These are phyloP conservation scores for Gambusia affinis DNA, from an alignment of 2,113 vertebrate genomes.

Conservation along the genomic window DNA sequence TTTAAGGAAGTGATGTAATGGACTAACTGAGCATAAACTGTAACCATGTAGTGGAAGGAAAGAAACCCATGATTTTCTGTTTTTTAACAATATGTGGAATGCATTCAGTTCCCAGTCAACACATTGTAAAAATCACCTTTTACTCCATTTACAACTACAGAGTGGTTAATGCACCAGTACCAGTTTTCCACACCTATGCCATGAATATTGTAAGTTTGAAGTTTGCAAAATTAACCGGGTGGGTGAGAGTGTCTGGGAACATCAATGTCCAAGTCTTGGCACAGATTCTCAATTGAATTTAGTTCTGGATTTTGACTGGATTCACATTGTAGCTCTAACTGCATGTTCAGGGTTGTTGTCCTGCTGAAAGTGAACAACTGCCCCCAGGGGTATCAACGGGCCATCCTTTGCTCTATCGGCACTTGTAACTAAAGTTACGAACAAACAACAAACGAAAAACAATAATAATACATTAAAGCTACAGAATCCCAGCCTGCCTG, in stretches of 20 bases:
- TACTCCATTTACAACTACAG: no score
- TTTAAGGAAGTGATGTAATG: not conserved
- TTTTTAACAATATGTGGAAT: not conserved
- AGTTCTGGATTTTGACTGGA: no score
- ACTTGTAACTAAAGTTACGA: not conserved
- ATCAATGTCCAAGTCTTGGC: no score
- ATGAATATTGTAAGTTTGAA: no score
- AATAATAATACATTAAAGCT: not conserved
- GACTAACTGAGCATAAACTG: not conserved
- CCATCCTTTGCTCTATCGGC: no score
- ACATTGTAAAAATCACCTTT: not conserved
- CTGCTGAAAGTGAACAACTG: not conserved
- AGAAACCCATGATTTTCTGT: not conserved
- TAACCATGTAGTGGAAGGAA: not conserved
- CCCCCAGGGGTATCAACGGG: no score
- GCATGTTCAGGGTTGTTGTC: not conserved
- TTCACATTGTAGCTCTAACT: not conserved
- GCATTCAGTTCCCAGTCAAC: not conserved
- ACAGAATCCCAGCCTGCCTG: conserved; percentile 13
- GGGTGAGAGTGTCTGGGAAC: no score
- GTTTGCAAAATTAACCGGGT: no score
- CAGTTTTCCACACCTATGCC: no score
- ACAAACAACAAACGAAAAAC: no score
- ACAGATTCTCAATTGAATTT: no score
- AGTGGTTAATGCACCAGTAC: no score